Evolutionary conservation across 2,797 vertebrate species (phyloP), one percentile per base, ranked within the genome.

Genomic region (Silurus aristotelis): DNA sequence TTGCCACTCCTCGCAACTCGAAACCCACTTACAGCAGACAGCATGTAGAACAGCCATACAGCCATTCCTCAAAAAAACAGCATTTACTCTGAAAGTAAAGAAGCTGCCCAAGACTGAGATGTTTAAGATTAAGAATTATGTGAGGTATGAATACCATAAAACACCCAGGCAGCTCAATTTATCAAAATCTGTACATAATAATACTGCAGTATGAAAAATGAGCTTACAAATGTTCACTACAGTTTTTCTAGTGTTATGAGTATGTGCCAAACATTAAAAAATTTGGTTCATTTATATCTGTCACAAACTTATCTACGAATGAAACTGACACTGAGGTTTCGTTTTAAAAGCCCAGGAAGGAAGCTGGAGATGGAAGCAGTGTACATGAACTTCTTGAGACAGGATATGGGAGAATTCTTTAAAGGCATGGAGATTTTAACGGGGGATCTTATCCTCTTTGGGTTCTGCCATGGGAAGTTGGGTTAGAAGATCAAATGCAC

Each of bases 1-100:
- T 61, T 80, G 70, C 84, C 83, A 83, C 79, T 88, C 76, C 80
- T 68, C 25, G 22, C 48, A 80, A 80, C 78, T 80, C 84, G 72
- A 67, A 64, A 85, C 60, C 67, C 46, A 52, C 63, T 58, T 77
- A 83, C 84, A 84, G 27, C 73, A 75, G 86, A 87, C 84, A 83
- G 78, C 70, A 55, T 80, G 76, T 25, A 89, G 52, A 15, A 75
- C 73, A 75, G 72, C 27, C 55, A 58, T 43, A 22, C 7, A 58
- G 52, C 63, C 61, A 56, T 27, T 46, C 17, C 56, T 80, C 14
- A 75, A 81, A 75, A 82, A 60, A 66, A 82, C 52, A 58, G 77
- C 17, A 2, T 56, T 56, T 31, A 38, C 48, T 76, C 27, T 76
- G 70, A 52, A 76, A 67, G 43, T 82, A 60, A 60, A 68, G 15